These are phyloP conservation scores for Hippocampus abdominalis DNA, from an alignment of 2,113 vertebrate species.

Conservation along the genomic window DNA sequence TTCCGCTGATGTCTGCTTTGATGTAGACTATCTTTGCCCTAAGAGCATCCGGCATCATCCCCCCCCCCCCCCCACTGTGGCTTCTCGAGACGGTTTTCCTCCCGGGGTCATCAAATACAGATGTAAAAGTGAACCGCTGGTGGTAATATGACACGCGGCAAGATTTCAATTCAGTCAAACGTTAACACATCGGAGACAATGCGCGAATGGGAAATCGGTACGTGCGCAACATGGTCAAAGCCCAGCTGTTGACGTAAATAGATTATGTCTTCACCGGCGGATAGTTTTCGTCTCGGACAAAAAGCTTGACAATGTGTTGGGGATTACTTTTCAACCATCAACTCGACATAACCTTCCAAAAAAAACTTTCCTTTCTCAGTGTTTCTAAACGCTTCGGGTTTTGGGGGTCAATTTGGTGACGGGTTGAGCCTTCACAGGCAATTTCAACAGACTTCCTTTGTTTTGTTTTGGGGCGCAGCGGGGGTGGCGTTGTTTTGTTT, in stretches of 20 bases:
- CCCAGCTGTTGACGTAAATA: too few relatives aligned
- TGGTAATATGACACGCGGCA: neutral
- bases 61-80: neutral
- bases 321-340: neutral
- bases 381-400: constrained; percentile 33
- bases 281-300: neutral
- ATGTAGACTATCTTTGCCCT: constrained; percentile 16
- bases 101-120: constrained; percentile 5
- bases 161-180: neutral
- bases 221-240: neutral
- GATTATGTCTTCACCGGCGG: too few relatives aligned
- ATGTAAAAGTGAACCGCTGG: constrained; percentile 1
- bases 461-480: constrained; percentile 20
- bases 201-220: neutral
- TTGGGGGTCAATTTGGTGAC: constrained; percentile 42
- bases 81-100: constrained; percentile 5
- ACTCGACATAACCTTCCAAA: neutral
- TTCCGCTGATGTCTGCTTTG: constrained; percentile 18
- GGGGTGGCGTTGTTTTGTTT: constrained; percentile 5
- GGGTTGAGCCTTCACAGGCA: constrained; percentile 44
- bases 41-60: constrained; percentile 8
- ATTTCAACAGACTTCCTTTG: constrained; percentile 31
- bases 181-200: neutral
- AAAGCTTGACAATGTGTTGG: neutral
- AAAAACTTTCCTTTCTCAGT: neutral